Percentiles rank a stretch among this genome's conserved stretches.
These are phyloP conservation scores for Megaleporinus macrocephalus DNA, from an alignment of 2,113 vertebrate species.

Conservation along the genomic window DNA sequence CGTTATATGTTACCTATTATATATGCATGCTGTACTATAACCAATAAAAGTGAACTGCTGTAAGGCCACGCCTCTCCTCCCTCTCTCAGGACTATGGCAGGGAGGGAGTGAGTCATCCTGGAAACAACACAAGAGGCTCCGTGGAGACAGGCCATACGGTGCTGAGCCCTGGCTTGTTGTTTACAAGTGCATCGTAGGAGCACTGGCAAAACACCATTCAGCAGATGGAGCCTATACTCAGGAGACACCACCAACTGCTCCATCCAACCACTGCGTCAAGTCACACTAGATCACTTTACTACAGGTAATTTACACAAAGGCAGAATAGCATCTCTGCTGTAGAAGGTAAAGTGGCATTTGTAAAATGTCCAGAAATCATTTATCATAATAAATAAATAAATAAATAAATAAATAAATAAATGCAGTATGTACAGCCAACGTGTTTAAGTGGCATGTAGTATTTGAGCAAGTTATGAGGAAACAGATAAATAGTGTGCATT, in stretches of 20 bases:
- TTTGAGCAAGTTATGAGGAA: no score
- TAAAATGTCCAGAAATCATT: no score
- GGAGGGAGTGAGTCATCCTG: conserved; percentile 29
- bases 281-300: conserved; percentile 7
- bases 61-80: conserved; percentile 4
- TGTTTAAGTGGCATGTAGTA: not conserved
- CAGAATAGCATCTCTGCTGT: not conserved
- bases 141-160: conserved; percentile 33
- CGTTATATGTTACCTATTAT: no score
- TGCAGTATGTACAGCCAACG: not conserved
- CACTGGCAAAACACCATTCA: conserved; percentile 39
- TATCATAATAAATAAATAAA: no score
- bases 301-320: not conserved
- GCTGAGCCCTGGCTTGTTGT: not conserved
- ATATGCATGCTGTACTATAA: no score
- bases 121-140: conserved; percentile 39
- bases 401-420: no score
- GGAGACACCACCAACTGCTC: conserved; percentile 2
- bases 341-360: not conserved
- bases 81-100: conserved; percentile 4
- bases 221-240: conserved; percentile 46
- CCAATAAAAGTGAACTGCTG: not conserved
- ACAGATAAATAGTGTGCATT: no score
- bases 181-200: conserved; percentile 9
- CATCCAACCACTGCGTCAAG: not conserved